Percentiles rank a stretch among this genome's conserved stretches.
Evolutionary conservation across 2,113 vertebrate species (phyloP).

Genomic region (Dissostichus mawsoni): DNA sequence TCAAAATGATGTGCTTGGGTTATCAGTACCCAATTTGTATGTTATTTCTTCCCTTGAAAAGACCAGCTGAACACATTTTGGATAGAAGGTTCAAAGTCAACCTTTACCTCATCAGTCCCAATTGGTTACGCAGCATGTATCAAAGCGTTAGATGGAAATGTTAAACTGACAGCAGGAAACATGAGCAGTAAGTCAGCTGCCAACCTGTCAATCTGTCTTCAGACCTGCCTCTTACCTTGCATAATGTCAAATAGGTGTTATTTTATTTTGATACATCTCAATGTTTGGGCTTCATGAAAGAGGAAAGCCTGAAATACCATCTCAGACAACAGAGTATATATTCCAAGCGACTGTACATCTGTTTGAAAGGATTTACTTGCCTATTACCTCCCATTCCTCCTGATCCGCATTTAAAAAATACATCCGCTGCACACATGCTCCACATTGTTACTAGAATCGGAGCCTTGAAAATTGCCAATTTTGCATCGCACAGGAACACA

Average conservation of each 20-base stretch:
- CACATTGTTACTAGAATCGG: slow-evolving; percentile 8
- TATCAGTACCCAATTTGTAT: too few relatives aligned
- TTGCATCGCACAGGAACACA: background rate
- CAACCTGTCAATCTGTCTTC: slow-evolving; percentile 20
- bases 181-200: slow-evolving; percentile 17
- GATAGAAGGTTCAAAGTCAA: background rate
- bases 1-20: too few relatives aligned
- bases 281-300: background rate
- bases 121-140: slow-evolving; percentile 2
- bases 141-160: slow-evolving; percentile 12
- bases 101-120: slow-evolving; percentile 1
- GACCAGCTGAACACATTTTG: too few relatives aligned
- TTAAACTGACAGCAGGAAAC: slow-evolving; percentile 16
- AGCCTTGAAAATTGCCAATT: slow-evolving; percentile 46
- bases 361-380: slow-evolving; percentile 4
- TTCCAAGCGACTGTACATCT: background rate
- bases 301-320: background rate
- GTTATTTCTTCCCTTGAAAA: too few relatives aligned
- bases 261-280: slow-evolving; percentile 26
- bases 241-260: background rate
- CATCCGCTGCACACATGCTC: background rate
- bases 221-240: background rate
- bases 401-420: slow-evolving; percentile 29
- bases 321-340: background rate
- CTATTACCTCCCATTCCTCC: slow-evolving; percentile 23